Conservation (phyloP, 1,140 invertebrate species). For the Elysia chlorotica region DNA sequence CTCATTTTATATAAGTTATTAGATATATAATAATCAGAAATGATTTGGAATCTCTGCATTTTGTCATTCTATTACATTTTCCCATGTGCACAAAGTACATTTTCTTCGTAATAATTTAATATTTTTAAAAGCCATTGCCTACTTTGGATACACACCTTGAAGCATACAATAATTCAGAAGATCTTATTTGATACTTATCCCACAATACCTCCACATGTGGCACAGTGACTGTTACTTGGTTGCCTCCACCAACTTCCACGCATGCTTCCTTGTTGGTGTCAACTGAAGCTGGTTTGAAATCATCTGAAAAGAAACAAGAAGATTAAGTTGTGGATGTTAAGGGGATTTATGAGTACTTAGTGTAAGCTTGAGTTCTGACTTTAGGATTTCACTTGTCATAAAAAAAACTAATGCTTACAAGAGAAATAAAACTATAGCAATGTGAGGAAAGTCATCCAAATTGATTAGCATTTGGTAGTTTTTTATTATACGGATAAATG, state of each 20-base stretch:
- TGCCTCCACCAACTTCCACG: slow-evolving; percentile 84
- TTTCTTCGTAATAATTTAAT: too few species aligned
- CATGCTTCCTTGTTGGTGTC: slow-evolving; percentile 87
- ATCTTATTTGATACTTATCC: too few species aligned
- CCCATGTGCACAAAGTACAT: too few species aligned
- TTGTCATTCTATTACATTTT: too few species aligned
- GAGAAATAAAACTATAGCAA: background rate
- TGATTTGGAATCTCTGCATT: too few species aligned
- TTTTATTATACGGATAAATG: background rate
- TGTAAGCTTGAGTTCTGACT: background rate
- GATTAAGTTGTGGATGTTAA: background rate
- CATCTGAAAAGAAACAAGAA: slow-evolving; percentile 63
- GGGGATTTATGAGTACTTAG: background rate
- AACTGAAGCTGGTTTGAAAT: slow-evolving; percentile 96
- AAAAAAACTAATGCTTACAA: background rate
- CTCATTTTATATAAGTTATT: too few species aligned
- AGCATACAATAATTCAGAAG: too few species aligned
- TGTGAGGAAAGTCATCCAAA: too few species aligned
- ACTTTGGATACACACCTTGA: too few species aligned
- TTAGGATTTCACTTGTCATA: background rate
- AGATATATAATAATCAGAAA: too few species aligned
- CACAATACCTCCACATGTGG: slow-evolving; percentile 82
- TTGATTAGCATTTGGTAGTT: background rate
- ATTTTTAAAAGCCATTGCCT: too few species aligned
- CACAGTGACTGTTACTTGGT: slow-evolving; percentile 87